Percentiles rank a stretch among this genome's conserved stretches.
These are phyloP conservation scores for Elephas maximus DNA, from an alignment of 2,113 vertebrate genomes.

Conservation along the genomic window DNA sequence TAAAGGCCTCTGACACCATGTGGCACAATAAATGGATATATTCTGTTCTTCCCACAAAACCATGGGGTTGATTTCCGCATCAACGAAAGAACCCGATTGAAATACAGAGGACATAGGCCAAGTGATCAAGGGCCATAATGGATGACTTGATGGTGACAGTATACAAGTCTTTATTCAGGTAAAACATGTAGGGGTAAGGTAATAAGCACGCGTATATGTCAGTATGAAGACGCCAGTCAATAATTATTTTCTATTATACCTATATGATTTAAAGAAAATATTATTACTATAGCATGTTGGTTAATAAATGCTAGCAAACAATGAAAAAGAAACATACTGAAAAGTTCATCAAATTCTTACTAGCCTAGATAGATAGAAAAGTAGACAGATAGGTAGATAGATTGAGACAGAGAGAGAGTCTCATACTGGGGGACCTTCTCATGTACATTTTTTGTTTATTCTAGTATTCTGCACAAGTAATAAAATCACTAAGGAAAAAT, in stretches of 20 bases:
- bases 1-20: slow-evolving; percentile 66
- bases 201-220: not conserved
- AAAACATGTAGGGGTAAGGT: not conserved
- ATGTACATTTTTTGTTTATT: slow-evolving; percentile 48
- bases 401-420: not conserved
- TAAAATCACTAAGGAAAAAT: slow-evolving; percentile 8
- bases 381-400: not conserved
- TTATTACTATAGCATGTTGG: not conserved
- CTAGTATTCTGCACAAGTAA: slow-evolving; percentile 53
- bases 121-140: slow-evolving; percentile 27
- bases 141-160: not conserved
- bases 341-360: slow-evolving; percentile 42
- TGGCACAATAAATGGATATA: slow-evolving; percentile 53
- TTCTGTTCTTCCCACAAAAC: slow-evolving; percentile 62
- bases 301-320: slow-evolving; percentile 32
- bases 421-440: not conserved
- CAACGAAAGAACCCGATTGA: not conserved
- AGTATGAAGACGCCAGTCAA: not conserved
- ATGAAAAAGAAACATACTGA: slow-evolving; percentile 16
- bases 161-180: not conserved
- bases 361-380: not conserved
- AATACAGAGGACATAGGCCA: not conserved
- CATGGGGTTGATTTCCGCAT: slow-evolving; percentile 19
- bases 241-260: slow-evolving; percentile 31
- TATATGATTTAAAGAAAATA: slow-evolving; percentile 34